Evolutionary conservation across 2,888 invertebrate species (phyloP).

Genomic region (Barypeithes pellucidus): DNA sequence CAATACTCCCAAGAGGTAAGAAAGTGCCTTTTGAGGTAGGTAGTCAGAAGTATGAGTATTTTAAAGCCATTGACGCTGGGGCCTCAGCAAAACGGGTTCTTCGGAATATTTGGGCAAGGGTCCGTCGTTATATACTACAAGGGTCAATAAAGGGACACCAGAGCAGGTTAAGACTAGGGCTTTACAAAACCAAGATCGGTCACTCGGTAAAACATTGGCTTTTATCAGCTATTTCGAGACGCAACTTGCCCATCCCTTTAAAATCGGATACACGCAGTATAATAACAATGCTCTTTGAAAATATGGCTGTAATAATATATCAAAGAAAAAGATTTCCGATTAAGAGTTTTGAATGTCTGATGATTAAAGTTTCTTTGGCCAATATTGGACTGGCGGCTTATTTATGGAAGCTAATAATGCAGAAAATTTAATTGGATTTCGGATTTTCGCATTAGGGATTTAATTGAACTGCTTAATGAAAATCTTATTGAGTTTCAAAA

Average conservation of each 20-base stretch:
- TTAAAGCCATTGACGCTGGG: no score
- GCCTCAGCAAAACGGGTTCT: no score
- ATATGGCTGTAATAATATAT: constrained; percentile 23
- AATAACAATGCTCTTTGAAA: constrained; percentile 31
- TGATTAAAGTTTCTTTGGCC: constrained; percentile 30
- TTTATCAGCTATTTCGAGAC: no score
- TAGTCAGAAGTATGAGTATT: no score
- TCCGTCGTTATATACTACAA: no score
- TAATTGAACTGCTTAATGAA: constrained; percentile 31
- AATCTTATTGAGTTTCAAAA: constrained; percentile 23
- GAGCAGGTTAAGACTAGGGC: no score
- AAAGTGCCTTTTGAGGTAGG: no score
- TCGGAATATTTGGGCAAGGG: no score
- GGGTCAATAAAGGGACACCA: no score
- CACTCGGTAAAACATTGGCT: no score
- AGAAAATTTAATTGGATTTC: constrained; percentile 29
- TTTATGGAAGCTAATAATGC: constrained; percentile 30
- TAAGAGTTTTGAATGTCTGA: constrained; percentile 34
- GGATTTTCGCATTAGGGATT: constrained; percentile 25
- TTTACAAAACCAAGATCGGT: no score
- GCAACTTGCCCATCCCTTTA: background rate
- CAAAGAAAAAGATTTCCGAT: constrained; percentile 36
- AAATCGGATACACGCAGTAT: constrained; percentile 20
- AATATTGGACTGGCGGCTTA: constrained; percentile 26
- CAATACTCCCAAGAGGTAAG: no score